Evolutionary conservation across 2,888 invertebrate genomes (phyloP).

Genomic region (Atherix ibis): DNA sequence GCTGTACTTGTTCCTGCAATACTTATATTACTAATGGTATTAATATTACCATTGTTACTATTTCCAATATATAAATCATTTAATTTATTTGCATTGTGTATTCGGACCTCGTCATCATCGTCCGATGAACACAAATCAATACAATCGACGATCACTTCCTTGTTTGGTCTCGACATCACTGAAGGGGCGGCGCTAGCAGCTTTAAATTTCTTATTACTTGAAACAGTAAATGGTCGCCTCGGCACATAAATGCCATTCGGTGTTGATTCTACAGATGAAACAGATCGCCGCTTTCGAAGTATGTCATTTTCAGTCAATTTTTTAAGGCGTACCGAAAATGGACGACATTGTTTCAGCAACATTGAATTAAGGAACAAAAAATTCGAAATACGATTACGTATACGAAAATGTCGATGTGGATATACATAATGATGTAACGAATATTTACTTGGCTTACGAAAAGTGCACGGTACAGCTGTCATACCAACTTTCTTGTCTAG

Average conservation of each 20-base stretch:
- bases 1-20: too few relatives aligned
- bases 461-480: constrained; percentile 21
- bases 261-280: too few relatives aligned
- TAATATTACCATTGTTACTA: too few relatives aligned
- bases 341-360: constrained; percentile 26
- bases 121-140: constrained; percentile 54
- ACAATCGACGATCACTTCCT: constrained; percentile 35
- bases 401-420: constrained; percentile 28
- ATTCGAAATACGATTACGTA: constrained; percentile 23
- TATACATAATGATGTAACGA: constrained; percentile 25
- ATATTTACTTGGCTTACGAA: constrained; percentile 24
- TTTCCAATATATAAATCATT: too few relatives aligned
- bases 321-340: constrained; percentile 27
- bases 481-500: constrained; percentile 21
- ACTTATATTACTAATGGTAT: too few relatives aligned
- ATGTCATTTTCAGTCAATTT: constrained; percentile 22
- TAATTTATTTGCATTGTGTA: too few relatives aligned
- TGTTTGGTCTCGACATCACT: too few relatives aligned
- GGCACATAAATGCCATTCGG: too few relatives aligned
- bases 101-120: too few relatives aligned
- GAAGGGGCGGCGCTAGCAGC: too few relatives aligned
- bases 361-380: constrained; percentile 28
- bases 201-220: too few relatives aligned
- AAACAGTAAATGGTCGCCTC: too few relatives aligned
- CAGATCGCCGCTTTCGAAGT: not conserved